phyloP scores from a whole-genome alignment of 2,888 invertebrate genomes.

The Cataglyphis albicans region DNA sequence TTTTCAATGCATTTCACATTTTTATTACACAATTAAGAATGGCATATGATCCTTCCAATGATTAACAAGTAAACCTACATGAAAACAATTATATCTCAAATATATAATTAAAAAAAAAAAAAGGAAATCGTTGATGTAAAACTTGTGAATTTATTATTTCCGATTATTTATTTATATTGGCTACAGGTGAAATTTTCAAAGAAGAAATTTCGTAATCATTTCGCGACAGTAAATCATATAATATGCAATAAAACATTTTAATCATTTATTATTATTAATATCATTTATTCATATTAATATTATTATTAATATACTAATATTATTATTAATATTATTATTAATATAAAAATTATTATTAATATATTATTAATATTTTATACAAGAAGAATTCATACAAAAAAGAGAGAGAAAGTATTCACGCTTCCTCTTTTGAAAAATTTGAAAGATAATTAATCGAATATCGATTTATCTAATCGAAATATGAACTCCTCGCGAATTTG shows the following conservation, averaged over 20 bases:
- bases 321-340: too few species aligned
- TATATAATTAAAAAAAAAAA: background rate
- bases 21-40: background rate
- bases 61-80: background rate
- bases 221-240: background rate
- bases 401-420: background rate
- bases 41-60: background rate
- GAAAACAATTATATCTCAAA: background rate
- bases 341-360: too few species aligned
- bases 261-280: background rate
- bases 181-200: background rate
- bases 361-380: too few species aligned
- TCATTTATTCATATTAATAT: too few species aligned
- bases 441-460: background rate
- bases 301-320: too few species aligned
- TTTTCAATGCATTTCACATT: background rate
- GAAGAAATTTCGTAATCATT: background rate
- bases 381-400: background rate
- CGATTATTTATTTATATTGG: background rate
- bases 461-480: background rate
- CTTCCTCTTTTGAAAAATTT: background rate
- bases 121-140: background rate
- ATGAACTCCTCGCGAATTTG: slow-evolving; percentile 54
- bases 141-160: background rate
- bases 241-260: background rate